Conservation (phyloP, 2,797 vertebrate genomes). For the Mus minutoides region DNA sequence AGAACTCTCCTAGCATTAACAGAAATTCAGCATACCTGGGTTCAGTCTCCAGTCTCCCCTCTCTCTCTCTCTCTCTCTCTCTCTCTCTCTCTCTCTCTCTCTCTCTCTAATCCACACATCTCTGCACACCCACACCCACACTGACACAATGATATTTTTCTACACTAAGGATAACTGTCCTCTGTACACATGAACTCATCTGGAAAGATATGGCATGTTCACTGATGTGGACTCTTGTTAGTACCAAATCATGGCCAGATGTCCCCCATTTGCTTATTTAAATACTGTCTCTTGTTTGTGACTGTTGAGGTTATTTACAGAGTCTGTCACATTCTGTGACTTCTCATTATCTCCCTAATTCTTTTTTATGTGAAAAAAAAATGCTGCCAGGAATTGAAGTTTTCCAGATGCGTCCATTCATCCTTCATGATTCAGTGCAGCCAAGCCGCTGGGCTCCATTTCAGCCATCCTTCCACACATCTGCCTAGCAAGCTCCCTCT, state of each 20-base stretch:
- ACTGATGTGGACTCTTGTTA: conserved; percentile 34
- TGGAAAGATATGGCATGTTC: conserved; percentile 16
- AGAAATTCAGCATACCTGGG: not conserved
- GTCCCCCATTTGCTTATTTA: conserved; percentile 77
- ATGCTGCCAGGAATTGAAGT: conserved; percentile 49
- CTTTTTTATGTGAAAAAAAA: conserved; percentile 30
- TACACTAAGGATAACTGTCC: conserved; percentile 33
- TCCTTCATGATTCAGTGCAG: not conserved
- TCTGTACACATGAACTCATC: conserved; percentile 36
- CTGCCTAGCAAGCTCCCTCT: not conserved
- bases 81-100: not conserved
- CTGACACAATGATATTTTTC: not conserved
- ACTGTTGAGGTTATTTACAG: conserved; percentile 68
- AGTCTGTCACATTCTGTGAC: conserved; percentile 69
- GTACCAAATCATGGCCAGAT: conserved; percentile 70
- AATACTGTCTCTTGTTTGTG: conserved; percentile 72
- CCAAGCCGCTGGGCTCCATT: not conserved
- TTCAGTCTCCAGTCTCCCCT: not conserved
- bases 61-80: not conserved
- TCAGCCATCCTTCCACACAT: not conserved
- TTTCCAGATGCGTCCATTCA: conserved; percentile 6
- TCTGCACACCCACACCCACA: not conserved
- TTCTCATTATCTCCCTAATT: conserved; percentile 71
- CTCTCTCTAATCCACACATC: not conserved
- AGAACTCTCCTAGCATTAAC: not conserved